Base-by-base conservation (phyloP, 2,113 vertebrate species). In the Numida meleagris region DNA sequence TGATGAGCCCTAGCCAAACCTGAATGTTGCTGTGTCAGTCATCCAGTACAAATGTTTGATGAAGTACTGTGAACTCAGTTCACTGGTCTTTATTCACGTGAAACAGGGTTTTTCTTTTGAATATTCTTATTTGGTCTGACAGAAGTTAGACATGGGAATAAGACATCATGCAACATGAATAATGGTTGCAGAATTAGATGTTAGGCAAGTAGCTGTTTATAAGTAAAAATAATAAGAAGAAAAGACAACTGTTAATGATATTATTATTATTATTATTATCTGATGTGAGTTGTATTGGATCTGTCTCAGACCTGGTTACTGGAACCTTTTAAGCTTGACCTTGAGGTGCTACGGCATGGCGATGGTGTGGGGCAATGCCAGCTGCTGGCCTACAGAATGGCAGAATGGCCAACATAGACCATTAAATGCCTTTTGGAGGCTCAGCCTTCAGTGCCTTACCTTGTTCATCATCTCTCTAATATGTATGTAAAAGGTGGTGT, bases 331-430 rank as follows among this genome's bases (percentile, higher is more conserved):
- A 4, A 12, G 14, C 14, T 82, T 0, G 2, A 68, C 57, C 9
- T 0, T 0, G 0, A 4, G 29, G 4, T 38, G 38, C 71, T 85
- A 29, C 5, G 34, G 33, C 4, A 4, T 4, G 10, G 8, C 20
- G 7, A 6, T 11, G 4, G 55, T 57, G 18, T 8, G 11, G 19
- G 19, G 57, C 9, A n/a, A 19, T 20, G 33, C 33, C 18, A 33
- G 55, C 55, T 58, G 55, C 11, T n/a, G 55, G 11, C 55, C 33
- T n/a, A 13, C 55, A n/a, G 33, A 33, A 58, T 57, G 55, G 55
- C 29, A 57, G 31, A n/a, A 65, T 3, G 23, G n/a, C 13, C 25
- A 63, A 33, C 24, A 14, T 4, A 18, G 40, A 24, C 48, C 3
- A 20, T 11, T 15, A 57, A 85, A 48, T 10, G 33, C 14, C 10